Percentiles rank a stretch among this genome's conserved stretches.
These are phyloP conservation scores for Synanthedon formicaeformis DNA, from an alignment of 2,888 invertebrate genomes.

Conservation along the genomic window DNA sequence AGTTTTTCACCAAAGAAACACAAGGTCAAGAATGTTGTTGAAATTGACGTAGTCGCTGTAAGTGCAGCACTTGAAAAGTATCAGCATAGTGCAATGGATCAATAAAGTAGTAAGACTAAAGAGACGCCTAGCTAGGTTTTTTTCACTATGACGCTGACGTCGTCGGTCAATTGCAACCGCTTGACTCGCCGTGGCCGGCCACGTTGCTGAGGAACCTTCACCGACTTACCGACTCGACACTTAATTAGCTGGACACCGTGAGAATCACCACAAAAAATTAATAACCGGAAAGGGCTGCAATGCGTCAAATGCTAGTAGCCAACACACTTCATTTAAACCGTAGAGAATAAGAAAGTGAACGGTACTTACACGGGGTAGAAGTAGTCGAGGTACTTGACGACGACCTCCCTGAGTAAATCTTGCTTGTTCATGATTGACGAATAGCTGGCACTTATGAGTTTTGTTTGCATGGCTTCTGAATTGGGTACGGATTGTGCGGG, in stretches of 20 bases:
- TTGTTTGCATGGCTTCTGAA: constrained; percentile 67
- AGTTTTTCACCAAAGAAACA: too few species aligned
- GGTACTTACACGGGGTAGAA: constrained; percentile 78
- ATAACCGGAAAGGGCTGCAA: constrained; percentile 29
- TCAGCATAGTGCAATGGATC: constrained; percentile 48
- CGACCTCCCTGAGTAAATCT: constrained; percentile 76
- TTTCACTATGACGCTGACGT: constrained; percentile 51
- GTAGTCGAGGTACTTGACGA: constrained; percentile 79
- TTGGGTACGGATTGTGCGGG: constrained; percentile 31
- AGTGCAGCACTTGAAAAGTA: background rate
- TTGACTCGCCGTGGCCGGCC: constrained; percentile 46
- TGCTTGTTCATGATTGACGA: constrained; percentile 75
- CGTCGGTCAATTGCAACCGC: constrained; percentile 45
- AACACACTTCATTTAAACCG: constrained; percentile 9
- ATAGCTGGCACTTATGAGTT: constrained; percentile 73
- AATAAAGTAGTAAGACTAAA: constrained; percentile 48
- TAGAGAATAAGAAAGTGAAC: constrained; percentile 18
- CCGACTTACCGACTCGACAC: constrained; percentile 61
- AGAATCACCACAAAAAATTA: constrained; percentile 39
- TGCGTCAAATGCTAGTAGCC: constrained; percentile 25
- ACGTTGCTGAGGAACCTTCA: constrained; percentile 60
- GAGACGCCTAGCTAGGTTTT: constrained; percentile 40
- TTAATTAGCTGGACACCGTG: constrained; percentile 44
- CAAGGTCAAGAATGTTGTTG: background rate
- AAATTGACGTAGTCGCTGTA: background rate